These are phyloP conservation scores for Parasteatoda lunata DNA, from an alignment of 2,888 invertebrate genomes.

Conservation along the genomic window DNA sequence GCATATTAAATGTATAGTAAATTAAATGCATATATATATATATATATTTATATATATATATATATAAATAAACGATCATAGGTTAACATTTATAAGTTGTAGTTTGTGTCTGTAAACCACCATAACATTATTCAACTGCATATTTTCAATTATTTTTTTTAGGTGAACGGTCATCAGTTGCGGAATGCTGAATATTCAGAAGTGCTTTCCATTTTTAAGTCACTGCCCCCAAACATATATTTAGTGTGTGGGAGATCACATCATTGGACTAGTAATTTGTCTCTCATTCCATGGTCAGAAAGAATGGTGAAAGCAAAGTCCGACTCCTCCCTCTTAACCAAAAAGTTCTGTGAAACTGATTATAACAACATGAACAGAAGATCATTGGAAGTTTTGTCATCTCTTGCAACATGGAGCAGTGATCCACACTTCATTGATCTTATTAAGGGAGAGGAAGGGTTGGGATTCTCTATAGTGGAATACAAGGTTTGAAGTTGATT, in stretches of 20 bases:
- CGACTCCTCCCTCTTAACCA: constrained; percentile 83
- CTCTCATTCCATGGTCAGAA: constrained; percentile 77
- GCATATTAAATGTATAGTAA: no score
- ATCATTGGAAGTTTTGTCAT: constrained; percentile 96
- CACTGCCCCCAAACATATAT: constrained; percentile 89
- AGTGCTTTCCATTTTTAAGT: constrained; percentile 93
- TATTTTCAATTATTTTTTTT: constrained; percentile 72
- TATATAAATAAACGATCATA: no score
- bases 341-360: constrained; percentile 26
- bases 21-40: no score
- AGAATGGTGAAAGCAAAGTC: constrained; percentile 93
- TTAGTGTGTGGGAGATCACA: constrained; percentile 86
- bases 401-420: constrained; percentile 98
- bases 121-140: neutral
- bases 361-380: constrained; percentile 79
- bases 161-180: constrained; percentile 92
- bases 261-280: constrained; percentile 66
- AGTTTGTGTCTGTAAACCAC: no score
- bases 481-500: constrained; percentile 82
- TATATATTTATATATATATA: no score
- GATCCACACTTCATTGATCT: constrained; percentile 97
- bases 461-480: constrained; percentile 98
- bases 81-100: no score
- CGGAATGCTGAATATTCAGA: constrained; percentile 95
- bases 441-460: constrained; percentile 95